Base-by-base conservation (phyloP, 2,113 vertebrate species). In the Nesoenas mayeri region DNA sequence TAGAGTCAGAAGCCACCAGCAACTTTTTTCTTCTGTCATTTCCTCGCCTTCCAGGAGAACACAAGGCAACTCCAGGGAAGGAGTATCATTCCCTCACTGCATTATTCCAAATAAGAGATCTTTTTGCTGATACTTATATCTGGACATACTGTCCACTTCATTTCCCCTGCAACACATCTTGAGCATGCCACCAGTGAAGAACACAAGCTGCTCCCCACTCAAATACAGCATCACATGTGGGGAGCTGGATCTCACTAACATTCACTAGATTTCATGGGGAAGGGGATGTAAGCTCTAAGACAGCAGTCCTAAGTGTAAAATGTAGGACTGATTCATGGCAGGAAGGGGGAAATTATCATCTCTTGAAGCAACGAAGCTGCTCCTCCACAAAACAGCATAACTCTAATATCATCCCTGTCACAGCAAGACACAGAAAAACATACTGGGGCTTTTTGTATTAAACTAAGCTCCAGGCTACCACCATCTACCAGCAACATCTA, bases 201-300 rank as follows among this genome's bases (percentile, higher is more conserved):
- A 40, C 6, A 61, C 8, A 57, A 50, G 26, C 28, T 72, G 16
- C 7, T 91, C 17, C 40, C 20, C 12, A 22, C 22, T 88, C 50
- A 79, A 78, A 81, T 32, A 79, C 25, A 77, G 0, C n/a, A 66
- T 6, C 1, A 5, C 44, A 42, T 1, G 1, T 10, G 2, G 5
- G 13, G 20, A 80, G 19, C n/a, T 66, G 36, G 26, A 87, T 38
- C 62, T 81, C 61, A 24, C 18, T 11, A 69, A 13, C 21, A 77
- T 42, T 40, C 58, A 65, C 42, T 75, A 20, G 12, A 67, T 79
- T 81, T 84, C 12, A n/a, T 2, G 12, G 15, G 13, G 7, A 5
- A 12, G 5, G 2, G 13, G 6, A 8, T 16, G 19, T 73, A 60
- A 71, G 28, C 21, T 67, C 47, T 74, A 74, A 66, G 38, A 51